phyloP scores from a whole-genome alignment of 1,140 invertebrate species.

The Scylla paramamosain region DNA sequence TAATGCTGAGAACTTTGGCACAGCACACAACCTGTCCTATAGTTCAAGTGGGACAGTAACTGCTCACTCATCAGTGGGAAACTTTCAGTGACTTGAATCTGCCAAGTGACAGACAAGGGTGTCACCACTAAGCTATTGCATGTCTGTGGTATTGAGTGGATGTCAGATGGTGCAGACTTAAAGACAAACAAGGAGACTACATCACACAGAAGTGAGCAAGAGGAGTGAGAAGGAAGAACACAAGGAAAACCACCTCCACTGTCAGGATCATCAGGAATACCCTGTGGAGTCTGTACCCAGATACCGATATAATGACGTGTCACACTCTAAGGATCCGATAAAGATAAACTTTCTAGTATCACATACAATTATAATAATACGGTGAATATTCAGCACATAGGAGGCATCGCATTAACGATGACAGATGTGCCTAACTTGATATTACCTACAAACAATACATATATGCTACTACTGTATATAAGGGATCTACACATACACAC shows the following conservation, averaged over 20 bases:
- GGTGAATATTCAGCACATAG: neutral
- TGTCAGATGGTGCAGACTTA: too few relatives aligned
- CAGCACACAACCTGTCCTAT: too few relatives aligned
- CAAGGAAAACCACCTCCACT: neutral
- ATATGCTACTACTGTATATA: conserved; percentile 5
- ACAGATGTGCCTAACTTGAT: neutral
- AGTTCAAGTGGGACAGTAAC: too few relatives aligned
- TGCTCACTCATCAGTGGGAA: too few relatives aligned
- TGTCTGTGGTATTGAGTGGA: too few relatives aligned
- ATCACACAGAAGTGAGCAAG: too few relatives aligned
- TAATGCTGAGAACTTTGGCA: too few relatives aligned
- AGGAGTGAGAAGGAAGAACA: too few relatives aligned
- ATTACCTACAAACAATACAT: conserved; percentile 3
- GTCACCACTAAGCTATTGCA: too few relatives aligned
- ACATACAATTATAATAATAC: neutral
- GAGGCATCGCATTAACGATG: neutral
- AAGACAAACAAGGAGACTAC: too few relatives aligned
- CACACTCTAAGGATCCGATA: neutral
- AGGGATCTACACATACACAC: neutral
- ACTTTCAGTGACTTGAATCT: too few relatives aligned
- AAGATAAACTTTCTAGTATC: neutral
- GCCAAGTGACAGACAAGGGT: too few relatives aligned
- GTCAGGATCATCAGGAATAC: neutral
- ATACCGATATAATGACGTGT: neutral
- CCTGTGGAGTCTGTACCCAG: neutral